Evolutionary conservation across 2,113 vertebrate species (phyloP).

Genomic region (Alaudala cheleensis): DNA sequence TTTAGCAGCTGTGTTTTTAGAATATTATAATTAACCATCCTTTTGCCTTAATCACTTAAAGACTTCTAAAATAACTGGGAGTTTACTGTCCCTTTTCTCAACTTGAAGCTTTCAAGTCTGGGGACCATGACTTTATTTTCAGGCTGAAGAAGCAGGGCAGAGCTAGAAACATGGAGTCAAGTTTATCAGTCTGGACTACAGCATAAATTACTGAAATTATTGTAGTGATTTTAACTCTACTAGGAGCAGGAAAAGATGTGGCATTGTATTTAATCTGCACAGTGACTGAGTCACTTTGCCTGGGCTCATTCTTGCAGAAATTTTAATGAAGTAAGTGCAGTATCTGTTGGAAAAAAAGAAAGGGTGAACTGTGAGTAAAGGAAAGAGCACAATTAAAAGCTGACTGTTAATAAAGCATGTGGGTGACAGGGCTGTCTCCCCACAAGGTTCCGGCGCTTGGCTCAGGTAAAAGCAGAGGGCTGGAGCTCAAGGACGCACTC

Average conservation of each 20-base stretch:
- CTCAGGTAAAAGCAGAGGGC: conserved; percentile 50
- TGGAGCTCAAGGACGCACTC: neutral
- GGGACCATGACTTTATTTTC: neutral
- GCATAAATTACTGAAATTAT: neutral
- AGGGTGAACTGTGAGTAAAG: neutral
- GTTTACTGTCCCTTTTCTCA: neutral
- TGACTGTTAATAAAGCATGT: neutral
- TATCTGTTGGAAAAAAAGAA: neutral
- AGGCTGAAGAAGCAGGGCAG: neutral
- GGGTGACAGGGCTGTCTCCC: neutral
- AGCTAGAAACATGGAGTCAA: neutral
- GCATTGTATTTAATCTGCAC: neutral
- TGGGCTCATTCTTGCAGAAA: neutral
- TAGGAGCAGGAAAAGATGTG: neutral
- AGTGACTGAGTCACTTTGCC: neutral
- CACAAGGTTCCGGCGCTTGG: neutral
- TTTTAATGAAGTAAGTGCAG: neutral
- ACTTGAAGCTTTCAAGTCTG: neutral
- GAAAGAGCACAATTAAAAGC: neutral
- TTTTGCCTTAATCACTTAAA: conserved; percentile 31
- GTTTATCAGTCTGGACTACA: neutral
- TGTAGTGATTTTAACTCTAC: neutral
- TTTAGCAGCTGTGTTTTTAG: conserved; percentile 22
- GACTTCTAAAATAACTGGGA: neutral
- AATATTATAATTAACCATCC: conserved; percentile 9